phyloP scores from a whole-genome alignment of 1,140 invertebrate species.

The Heliconius hewitsoni region DNA sequence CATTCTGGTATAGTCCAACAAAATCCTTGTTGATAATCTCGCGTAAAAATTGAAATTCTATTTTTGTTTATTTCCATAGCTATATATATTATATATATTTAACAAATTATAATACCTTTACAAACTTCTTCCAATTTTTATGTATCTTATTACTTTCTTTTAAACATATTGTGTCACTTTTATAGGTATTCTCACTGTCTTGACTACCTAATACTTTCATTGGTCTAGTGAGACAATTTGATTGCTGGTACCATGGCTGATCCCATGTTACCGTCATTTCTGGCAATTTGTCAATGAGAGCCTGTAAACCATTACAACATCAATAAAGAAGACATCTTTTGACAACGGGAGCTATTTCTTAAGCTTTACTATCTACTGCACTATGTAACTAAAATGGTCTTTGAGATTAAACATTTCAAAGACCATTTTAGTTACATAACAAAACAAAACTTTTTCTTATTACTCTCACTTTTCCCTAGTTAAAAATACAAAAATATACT shows the following conservation, averaged over 20 bases:
- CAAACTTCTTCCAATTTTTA: conserved; percentile 54
- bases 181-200: conserved; percentile 23
- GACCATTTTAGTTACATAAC: too few relatives aligned
- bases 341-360: too few relatives aligned
- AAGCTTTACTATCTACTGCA: too few relatives aligned
- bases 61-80: too few relatives aligned
- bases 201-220: conserved; percentile 33
- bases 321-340: conserved; percentile 33
- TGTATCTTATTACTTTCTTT: conserved; percentile 50
- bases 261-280: conserved; percentile 50
- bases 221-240: conserved; percentile 46
- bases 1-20: too few relatives aligned
- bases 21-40: too few relatives aligned
- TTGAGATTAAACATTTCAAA: too few relatives aligned
- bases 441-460: too few relatives aligned
- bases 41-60: too few relatives aligned
- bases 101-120: conserved; percentile 41
- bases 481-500: too few relatives aligned
- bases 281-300: conserved; percentile 42
- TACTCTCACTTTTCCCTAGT: too few relatives aligned
- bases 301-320: conserved; percentile 20
- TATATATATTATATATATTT: conserved; percentile 10
- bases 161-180: conserved; percentile 43
- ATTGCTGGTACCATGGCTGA: conserved; percentile 58
- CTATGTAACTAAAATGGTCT: too few relatives aligned